Percentiles rank a stretch among this genome's conserved stretches.
These are phyloP conservation scores for Enoplosus armatus DNA, from an alignment of 2,797 vertebrate genomes.

Conservation along the genomic window DNA sequence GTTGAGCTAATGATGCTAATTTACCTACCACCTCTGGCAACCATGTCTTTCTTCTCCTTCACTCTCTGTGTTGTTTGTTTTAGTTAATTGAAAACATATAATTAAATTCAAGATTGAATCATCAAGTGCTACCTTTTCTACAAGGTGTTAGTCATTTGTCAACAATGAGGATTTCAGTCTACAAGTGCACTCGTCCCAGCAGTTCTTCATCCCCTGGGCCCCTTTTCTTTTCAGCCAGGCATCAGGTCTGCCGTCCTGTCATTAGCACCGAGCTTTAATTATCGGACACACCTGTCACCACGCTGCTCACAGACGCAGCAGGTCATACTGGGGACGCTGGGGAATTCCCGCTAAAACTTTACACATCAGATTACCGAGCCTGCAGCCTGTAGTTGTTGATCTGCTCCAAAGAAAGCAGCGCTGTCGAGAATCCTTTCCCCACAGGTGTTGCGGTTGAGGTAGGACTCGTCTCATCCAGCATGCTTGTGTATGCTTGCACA, in stretches of 20 bases:
- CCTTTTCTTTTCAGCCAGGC: constrained; percentile 48
- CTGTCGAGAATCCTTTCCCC: background rate
- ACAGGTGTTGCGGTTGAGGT: constrained; percentile 49
- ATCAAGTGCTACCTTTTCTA: constrained; percentile 11
- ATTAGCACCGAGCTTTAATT: constrained; percentile 78
- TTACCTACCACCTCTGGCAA: background rate
- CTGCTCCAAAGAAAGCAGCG: constrained; percentile 16
- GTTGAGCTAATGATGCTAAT: background rate
- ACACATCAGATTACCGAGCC: constrained; percentile 27
- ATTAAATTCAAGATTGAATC: background rate
- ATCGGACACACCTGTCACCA: constrained; percentile 76
- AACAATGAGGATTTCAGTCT: constrained; percentile 37
- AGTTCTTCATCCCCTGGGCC: constrained; percentile 44
- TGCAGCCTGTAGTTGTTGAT: constrained; percentile 17
- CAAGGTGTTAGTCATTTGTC: constrained; percentile 35
- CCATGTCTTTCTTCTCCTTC: background rate
- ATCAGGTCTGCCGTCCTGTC: constrained; percentile 66
- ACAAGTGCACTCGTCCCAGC: constrained; percentile 28
- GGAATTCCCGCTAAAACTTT: constrained; percentile 59
- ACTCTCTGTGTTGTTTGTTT: background rate
- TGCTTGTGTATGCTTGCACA: constrained; percentile 26
- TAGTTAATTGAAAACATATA: constrained; percentile 1
- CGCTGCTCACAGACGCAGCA: constrained; percentile 39
- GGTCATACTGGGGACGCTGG: constrained; percentile 63
- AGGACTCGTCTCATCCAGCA: background rate